Conservation (phyloP, 1,140 invertebrate genomes). For the Oedothorax gibbosus region DNA sequence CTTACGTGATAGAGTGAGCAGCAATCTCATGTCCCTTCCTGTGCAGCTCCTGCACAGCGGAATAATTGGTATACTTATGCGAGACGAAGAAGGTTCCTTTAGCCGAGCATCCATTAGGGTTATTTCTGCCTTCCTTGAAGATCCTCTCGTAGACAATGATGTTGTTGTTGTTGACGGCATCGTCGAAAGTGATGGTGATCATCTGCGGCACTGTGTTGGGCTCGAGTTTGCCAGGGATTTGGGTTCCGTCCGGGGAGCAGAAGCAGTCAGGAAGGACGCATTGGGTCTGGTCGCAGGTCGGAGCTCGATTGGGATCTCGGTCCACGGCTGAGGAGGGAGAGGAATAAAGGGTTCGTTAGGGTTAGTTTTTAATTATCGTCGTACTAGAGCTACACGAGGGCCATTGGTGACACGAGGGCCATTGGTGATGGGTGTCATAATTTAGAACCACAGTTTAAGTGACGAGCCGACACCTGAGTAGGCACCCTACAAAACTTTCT, state of each 20-base stretch:
- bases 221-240: constrained; percentile 67
- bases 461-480: too few species aligned
- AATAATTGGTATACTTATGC: constrained; percentile 98
- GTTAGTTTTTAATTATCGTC: neutral
- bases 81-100: constrained; percentile 97
- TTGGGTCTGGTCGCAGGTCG: constrained; percentile 86
- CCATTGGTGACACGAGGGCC: neutral
- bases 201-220: constrained; percentile 81
- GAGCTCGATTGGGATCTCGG: constrained; percentile 92
- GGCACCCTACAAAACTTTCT: too few species aligned
- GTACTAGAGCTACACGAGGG: too few species aligned
- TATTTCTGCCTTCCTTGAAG: constrained; percentile 90
- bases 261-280: constrained; percentile 95
- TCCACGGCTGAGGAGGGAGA: constrained; percentile 80
- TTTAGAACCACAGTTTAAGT: too few species aligned
- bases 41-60: constrained; percentile 93
- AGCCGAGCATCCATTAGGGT: constrained; percentile 97
- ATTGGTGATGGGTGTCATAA: neutral
- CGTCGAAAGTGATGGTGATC: constrained; percentile 97
- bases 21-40: constrained; percentile 96
- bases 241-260: constrained; percentile 85
- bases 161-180: constrained; percentile 97
- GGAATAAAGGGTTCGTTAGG: neutral
- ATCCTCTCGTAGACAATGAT: constrained; percentile 95
- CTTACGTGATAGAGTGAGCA: constrained; percentile 96